Evolutionary conservation across 2,888 invertebrate species (phyloP).

Genomic region (Ornithoptera priamus): DNA sequence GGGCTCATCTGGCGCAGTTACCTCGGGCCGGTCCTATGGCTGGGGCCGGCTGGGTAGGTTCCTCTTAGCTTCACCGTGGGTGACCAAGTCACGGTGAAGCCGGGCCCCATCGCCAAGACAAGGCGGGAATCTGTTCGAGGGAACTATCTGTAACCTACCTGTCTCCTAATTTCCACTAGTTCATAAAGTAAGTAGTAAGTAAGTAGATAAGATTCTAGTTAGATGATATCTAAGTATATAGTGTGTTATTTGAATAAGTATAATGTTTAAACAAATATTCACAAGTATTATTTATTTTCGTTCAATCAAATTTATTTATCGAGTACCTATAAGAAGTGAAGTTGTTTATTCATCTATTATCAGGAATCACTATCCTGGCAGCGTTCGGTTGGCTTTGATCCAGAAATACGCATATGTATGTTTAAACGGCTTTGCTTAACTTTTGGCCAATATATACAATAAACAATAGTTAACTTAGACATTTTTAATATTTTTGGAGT

Average conservation of each 20-base stretch:
- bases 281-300: not conserved
- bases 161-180: no score
- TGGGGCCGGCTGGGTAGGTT: no score
- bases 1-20: no score
- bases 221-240: not conserved
- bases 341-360: slow-evolving; percentile 51
- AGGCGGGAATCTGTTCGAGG: no score
- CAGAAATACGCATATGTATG: slow-evolving; percentile 48
- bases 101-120: no score
- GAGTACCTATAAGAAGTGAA: slow-evolving; percentile 47
- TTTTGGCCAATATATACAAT: not conserved
- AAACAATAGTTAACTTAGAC: not conserved
- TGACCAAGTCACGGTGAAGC: no score
- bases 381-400: slow-evolving; percentile 48
- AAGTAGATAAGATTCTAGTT: no score
- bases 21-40: no score
- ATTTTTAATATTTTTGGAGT: no score
- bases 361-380: slow-evolving; percentile 44
- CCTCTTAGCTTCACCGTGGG: no score
- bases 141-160: no score
- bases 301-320: slow-evolving; percentile 32
- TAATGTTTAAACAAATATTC: slow-evolving; percentile 1
- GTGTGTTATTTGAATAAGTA: not conserved
- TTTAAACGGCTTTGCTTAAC: slow-evolving; percentile 36
- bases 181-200: no score